Percentiles rank a stretch among this genome's conserved stretches.
Conservation (phyloP, 2,888 invertebrate genomes). For the Megaustenia siamemsis region DNA sequence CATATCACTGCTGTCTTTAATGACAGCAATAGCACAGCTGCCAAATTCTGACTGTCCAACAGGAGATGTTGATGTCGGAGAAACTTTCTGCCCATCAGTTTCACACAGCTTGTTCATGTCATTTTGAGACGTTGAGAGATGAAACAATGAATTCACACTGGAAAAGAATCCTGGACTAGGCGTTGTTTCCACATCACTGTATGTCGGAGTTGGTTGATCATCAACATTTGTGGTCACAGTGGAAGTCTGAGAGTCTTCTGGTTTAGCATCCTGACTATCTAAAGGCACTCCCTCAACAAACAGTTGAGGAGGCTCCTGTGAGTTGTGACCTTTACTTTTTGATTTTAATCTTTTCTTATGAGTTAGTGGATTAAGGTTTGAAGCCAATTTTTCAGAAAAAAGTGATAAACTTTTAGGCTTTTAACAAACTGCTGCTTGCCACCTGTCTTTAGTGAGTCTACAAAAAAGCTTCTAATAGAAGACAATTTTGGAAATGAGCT, state of each 20-base stretch:
- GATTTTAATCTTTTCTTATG: not conserved
- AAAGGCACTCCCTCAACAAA: conserved; percentile 32
- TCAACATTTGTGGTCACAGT: not conserved
- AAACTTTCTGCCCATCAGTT: conserved; percentile 1
- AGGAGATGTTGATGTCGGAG: conserved; percentile 7
- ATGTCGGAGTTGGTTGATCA: not conserved
- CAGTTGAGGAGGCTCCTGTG: conserved; percentile 22
- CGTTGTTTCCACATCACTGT: conserved; percentile 5
- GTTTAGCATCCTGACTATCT: not conserved
- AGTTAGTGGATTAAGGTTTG: conserved; percentile 30
- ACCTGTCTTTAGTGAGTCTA: conserved; percentile 24
- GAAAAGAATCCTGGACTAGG: conserved; percentile 45
- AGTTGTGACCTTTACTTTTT: not conserved
- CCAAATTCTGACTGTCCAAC: not conserved
- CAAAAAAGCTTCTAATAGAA: conserved; percentile 43
- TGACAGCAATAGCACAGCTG: conserved; percentile 1
- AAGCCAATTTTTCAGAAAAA: conserved; percentile 23
- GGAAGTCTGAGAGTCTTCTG: not conserved
- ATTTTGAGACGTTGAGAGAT: conserved; percentile 22
- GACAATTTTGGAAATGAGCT: conserved; percentile 40
- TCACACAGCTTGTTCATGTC: conserved; percentile 10
- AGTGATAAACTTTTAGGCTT: conserved; percentile 45
- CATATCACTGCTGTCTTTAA: conserved; percentile 16
- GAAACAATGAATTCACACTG: conserved; percentile 10
- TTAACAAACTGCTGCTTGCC: conserved; percentile 22